Evolutionary conservation across 2,797 vertebrate species (phyloP).

Genomic region (Muscicapa striata): DNA sequence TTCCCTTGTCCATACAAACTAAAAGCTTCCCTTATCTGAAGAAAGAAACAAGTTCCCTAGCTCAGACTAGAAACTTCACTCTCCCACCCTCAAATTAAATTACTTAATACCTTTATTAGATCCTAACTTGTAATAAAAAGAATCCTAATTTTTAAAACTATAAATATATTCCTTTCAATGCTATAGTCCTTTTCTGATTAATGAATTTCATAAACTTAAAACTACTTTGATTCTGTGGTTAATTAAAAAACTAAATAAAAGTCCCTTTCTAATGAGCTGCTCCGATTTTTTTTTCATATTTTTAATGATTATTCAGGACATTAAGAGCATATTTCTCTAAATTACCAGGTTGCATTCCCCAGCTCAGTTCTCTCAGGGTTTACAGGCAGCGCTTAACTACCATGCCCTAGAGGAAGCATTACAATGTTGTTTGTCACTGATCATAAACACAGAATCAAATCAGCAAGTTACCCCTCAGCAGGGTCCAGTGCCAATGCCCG

Average conservation of each 20-base stretch:
- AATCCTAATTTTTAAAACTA: neutral
- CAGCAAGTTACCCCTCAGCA: conserved; percentile 86
- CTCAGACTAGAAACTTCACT: neutral
- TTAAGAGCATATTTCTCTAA: conserved; percentile 4
- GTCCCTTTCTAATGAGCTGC: conserved; percentile 51
- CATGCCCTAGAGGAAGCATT: neutral
- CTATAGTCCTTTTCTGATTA: neutral
- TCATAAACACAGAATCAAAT: conserved; percentile 17
- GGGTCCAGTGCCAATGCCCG: conserved; percentile 93
- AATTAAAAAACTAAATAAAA: conserved; percentile 62
- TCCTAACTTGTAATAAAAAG: neutral
- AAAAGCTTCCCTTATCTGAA: neutral
- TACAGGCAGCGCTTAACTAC: neutral
- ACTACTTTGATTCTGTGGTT: conserved; percentile 38
- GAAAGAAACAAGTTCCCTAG: neutral
- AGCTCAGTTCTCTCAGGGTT: conserved; percentile 28
- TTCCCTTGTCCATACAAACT: neutral
- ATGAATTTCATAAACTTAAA: conserved; percentile 39
- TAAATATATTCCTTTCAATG: conserved; percentile 3
- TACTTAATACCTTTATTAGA: neutral
- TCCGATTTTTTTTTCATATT: neutral
- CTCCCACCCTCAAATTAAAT: neutral
- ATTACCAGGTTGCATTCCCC: conserved; percentile 31
- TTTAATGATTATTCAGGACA: conserved; percentile 52
- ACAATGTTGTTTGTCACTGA: neutral